Percentiles rank a stretch among this genome's conserved stretches.
Conservation (phyloP, 1,140 invertebrate species). For the Drosophila virilis region DNA sequence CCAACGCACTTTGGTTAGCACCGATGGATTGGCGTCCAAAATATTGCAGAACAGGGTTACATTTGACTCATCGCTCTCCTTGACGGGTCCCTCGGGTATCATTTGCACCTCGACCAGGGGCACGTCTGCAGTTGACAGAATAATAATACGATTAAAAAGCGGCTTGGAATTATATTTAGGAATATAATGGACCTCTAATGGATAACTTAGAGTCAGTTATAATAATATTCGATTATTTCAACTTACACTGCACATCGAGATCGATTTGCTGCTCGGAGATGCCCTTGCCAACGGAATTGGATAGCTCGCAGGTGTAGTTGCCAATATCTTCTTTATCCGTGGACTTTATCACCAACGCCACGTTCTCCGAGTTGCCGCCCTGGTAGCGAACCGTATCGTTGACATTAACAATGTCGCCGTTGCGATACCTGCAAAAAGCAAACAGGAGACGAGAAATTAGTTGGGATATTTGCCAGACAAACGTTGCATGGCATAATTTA, state of each 20-base stretch:
- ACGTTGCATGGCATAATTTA: conserved; percentile 48
- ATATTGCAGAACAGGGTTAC: conserved; percentile 93
- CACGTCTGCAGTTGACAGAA: conserved; percentile 86
- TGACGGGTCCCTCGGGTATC: conserved; percentile 90
- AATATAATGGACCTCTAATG: too few species aligned
- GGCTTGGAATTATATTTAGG: not conserved
- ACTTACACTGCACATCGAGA: conserved; percentile 93
- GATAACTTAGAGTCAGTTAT: too few species aligned
- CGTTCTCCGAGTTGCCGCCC: conserved; percentile 90
- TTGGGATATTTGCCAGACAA: conserved; percentile 21
- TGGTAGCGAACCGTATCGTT: conserved; percentile 88
- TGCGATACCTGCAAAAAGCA: conserved; percentile 88
- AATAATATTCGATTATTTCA: not conserved
- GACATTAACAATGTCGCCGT: conserved; percentile 88
- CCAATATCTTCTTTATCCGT: conserved; percentile 91
- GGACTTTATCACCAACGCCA: conserved; percentile 90
- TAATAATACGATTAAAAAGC: not conserved
- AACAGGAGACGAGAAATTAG: conserved; percentile 15
- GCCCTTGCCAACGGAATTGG: conserved; percentile 89
- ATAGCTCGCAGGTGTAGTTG: conserved; percentile 91
- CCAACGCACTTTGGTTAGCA: conserved; percentile 90
- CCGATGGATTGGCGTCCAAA: conserved; percentile 88
- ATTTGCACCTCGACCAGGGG: conserved; percentile 91
- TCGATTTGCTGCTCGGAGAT: conserved; percentile 88
- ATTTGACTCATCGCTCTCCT: conserved; percentile 91